A percentile compares a stretch with the other conserved stretches of the same genome.
Conservation (phyloP, 1,140 invertebrate genomes). For the Zaprionus ghesquierei region DNA sequence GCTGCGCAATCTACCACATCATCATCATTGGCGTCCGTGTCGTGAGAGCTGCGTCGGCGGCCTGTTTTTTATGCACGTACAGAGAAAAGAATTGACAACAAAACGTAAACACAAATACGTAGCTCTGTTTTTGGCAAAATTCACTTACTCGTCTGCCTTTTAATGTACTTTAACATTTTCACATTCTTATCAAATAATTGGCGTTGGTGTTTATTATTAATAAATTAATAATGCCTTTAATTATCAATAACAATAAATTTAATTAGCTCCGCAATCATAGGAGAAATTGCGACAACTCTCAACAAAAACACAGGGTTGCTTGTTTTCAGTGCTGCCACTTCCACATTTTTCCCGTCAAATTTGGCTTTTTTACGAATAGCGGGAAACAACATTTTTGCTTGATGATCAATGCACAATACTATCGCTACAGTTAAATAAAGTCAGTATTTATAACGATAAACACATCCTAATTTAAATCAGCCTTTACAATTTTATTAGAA, state of each 20-base stretch:
- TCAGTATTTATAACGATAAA: too few species aligned
- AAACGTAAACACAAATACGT: slow-evolving; percentile 31
- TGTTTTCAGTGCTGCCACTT: too few species aligned
- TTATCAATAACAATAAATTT: slow-evolving; percentile 15
- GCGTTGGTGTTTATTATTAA: neutral
- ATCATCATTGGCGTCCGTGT: slow-evolving; percentile 52
- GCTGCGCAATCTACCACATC: slow-evolving; percentile 40
- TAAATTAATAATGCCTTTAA: slow-evolving; percentile 5
- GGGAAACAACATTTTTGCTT: too few species aligned
- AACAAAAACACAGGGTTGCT: slow-evolving; percentile 13
- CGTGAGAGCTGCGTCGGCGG: slow-evolving; percentile 67
- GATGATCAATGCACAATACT: neutral
- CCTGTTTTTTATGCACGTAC: slow-evolving; percentile 33
- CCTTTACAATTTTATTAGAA: too few species aligned
- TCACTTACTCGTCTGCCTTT: slow-evolving; percentile 77
- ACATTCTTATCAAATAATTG: slow-evolving; percentile 47
- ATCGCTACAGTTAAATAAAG: too few species aligned
- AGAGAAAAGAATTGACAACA: slow-evolving; percentile 30
- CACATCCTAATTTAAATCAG: neutral
- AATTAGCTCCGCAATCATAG: neutral
- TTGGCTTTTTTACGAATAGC: too few species aligned
- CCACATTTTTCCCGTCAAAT: too few species aligned
- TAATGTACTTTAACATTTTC: slow-evolving; percentile 78
- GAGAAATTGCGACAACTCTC: slow-evolving; percentile 13
- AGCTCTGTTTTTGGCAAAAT: neutral